Evolutionary conservation across 2,113 vertebrate species (phyloP), one percentile per base, ranked within the genome.

Genomic region (Setophaga petechia): DNA sequence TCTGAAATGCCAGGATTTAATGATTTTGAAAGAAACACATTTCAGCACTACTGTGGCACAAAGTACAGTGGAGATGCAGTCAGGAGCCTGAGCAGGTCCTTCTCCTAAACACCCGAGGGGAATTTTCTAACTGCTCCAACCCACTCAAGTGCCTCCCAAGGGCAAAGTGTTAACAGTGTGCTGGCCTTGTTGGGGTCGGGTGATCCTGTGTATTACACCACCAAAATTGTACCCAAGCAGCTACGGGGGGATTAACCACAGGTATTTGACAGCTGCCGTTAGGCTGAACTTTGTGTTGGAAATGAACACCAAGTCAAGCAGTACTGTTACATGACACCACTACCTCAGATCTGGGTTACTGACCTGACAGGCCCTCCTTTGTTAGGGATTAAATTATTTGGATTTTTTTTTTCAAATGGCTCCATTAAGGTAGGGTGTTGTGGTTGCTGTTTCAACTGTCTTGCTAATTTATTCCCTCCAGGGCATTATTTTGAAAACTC

Each of bases 21-120:
- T 96, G 97, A 97, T 84, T 93, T 95, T 95, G 95, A 97, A 97
- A 96, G 97, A 96, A 97, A 96, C 94, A 97, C 87, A 88, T 95
- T 96, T 96, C 89, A 86, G 94, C 94, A 89, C 80, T 91, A 35
- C 39, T 0, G 28, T 63, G 84, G 91, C 93, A 82, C 19, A 10
- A 62, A 84, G 63, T 21, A 35, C 54, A 86, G 83, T 62, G 81
- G 87, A 76, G 82, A 58, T 41, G 35, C 63, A 89, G 84, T n/a
- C 52, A 35, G 78, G 71, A 93, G 69, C 9, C 2, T 24, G 75
- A 87, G 85, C 54, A 31, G 65, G 86, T 93, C 95, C 95, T 90
- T 91, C 79, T 84, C 88, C 79, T 85, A 71, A 97, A 82, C 39
- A 96, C 84, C 84, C 89, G 49, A 75, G 79, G 79, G 93, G 93